phyloP scores from a whole-genome alignment of 2,113 vertebrate species.

The Callocephalon fimbriatum region DNA sequence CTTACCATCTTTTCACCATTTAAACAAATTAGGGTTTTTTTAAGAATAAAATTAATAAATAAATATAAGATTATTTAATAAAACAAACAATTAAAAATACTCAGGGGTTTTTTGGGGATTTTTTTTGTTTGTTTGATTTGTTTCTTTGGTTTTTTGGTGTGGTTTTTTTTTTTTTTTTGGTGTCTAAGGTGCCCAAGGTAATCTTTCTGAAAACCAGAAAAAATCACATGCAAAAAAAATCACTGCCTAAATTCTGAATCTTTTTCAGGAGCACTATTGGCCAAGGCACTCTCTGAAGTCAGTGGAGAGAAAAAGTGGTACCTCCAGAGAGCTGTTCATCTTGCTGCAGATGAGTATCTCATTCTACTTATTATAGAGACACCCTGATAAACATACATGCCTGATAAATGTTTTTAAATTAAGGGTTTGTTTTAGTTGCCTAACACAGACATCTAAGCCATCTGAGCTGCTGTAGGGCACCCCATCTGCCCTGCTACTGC shows the following conservation, averaged over 20 bases:
- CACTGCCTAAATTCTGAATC: neutral
- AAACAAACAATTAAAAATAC: neutral
- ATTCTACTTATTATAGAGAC: neutral
- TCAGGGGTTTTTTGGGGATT: too few species aligned
- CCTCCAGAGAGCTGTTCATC: neutral
- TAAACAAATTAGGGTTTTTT: neutral
- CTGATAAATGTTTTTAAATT: neutral
- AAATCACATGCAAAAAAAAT: neutral
- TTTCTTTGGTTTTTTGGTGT: too few species aligned
- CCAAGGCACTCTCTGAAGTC: neutral
- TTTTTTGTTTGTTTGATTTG: too few species aligned
- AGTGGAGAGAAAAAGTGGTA: neutral
- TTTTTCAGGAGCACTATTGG: neutral
- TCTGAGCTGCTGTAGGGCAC: neutral
- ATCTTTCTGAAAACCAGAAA: neutral
- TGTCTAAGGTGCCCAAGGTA: neutral
- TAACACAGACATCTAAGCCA: neutral
- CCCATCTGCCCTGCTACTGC: neutral
- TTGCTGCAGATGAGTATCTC: neutral
- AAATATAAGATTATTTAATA: neutral
- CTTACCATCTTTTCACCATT: neutral
- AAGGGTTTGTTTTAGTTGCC: neutral
- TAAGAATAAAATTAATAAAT: neutral
- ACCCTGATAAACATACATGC: neutral
- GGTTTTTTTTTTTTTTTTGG: rapidly evolving